A percentile compares a stretch with the other conserved stretches of the same genome.
These are phyloP conservation scores for Stichopus horrens DNA, from an alignment of 53 echinoderm and acorn worm genomes.

Conservation along the genomic window DNA sequence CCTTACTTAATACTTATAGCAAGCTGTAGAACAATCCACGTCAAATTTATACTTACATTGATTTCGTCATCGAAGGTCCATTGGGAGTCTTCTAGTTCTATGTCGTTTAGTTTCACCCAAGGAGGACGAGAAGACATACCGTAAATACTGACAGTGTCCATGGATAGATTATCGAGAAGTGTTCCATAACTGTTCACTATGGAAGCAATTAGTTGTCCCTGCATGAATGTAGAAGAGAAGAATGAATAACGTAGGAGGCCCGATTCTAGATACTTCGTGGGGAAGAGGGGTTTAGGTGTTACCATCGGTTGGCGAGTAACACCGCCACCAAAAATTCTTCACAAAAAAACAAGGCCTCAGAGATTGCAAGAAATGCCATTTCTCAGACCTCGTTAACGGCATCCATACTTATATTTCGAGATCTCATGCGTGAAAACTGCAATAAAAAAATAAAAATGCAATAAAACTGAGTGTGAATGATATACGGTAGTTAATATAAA, in stretches of 20 bases:
- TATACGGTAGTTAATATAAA: too few relatives aligned
- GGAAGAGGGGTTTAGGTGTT: neutral
- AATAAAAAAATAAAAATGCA: too few relatives aligned
- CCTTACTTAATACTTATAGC: neutral
- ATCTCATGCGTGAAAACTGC: too few relatives aligned
- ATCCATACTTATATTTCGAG: too few relatives aligned
- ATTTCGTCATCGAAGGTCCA: slow-evolving; percentile 1
- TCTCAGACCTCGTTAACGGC: too few relatives aligned
- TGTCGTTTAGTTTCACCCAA: neutral
- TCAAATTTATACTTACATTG: neutral
- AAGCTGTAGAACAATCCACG: neutral
- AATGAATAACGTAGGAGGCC: neutral
- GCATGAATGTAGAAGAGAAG: neutral
- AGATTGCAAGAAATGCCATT: too few relatives aligned
- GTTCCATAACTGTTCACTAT: slow-evolving; percentile 41
- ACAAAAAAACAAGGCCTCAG: too few relatives aligned
- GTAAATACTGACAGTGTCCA: slow-evolving; percentile 67
- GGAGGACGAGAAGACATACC: slow-evolving; percentile 36
- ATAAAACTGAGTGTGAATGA: too few relatives aligned
- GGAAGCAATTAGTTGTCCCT: slow-evolving; percentile 52
- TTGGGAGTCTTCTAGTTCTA: neutral
- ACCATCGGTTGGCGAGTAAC: neutral
- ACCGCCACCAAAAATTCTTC: too few relatives aligned
- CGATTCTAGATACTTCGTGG: neutral
- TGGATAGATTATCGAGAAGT: slow-evolving; percentile 51